Base-by-base conservation (phyloP, 1,140 invertebrate genomes). In the Linepithema humile region DNA sequence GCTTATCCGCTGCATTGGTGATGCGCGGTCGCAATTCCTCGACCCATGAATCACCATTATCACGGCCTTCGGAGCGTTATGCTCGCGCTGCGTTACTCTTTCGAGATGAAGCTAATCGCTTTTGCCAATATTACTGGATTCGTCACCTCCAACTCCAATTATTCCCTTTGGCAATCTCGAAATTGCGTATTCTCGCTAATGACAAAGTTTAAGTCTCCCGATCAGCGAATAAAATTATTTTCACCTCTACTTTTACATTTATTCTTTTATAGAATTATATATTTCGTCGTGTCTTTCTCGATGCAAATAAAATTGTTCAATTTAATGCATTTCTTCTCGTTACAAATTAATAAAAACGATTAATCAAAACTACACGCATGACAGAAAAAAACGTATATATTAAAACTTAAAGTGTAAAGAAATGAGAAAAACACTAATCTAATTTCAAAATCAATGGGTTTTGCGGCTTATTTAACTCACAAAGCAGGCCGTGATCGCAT, bases 21-120 rank as follows among this genome's bases (percentile, higher is more conserved):
- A 84, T 70, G 74, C 72, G 74, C 55, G 40, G 43, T 69, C 55
- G 62, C 73, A 50, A 86, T 86, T 72, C 80, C 64, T 59, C 67
- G 70, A 84, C 64, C 74, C 70, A 82, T 85, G 84, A 89, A 89
- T 89, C 87, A 77, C 48, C 64, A 89, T 89, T 89, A 88, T 88
- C 80, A 38, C 69, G 45, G 55, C 50, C 73, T 82, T 84, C 57
- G 35, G 12, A 26, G 64, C 57, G 35, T 86, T 70, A 74, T 26
- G 17, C 38, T 17, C 38, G 60, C 48, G 17, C 20, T 35, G 57
- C 59, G 59, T 20, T 80, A 45, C 69, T 73, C 53, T 69, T 38
- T 69, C 48, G 26, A 69, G 23, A 57, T 70, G 55, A 62, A 82
- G 50, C 48, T 72, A 50, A 82, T 70, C 62, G 35, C 20, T 20